These are phyloP conservation scores for Hybognathus amarus DNA, from an alignment of 2,797 vertebrate genomes.

Conservation along the genomic window DNA sequence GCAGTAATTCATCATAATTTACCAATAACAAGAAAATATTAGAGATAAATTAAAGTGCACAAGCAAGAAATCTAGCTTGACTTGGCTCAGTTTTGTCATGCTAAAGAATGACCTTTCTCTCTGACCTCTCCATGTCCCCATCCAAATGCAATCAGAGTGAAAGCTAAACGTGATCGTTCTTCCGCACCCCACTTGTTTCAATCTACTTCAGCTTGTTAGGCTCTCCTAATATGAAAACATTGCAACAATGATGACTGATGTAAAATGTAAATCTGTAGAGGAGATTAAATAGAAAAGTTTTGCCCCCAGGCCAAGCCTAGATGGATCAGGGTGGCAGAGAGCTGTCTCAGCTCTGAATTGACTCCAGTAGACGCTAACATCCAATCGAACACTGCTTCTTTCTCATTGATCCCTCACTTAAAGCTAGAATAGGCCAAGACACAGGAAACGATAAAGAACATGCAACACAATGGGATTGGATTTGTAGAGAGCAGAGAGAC, in stretches of 20 bases:
- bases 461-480: constrained; percentile 64
- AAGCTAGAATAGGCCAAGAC: constrained; percentile 68
- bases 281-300: constrained; percentile 74
- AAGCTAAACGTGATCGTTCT: constrained; percentile 16
- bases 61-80: not conserved
- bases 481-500: constrained; percentile 34
- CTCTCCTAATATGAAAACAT: constrained; percentile 53
- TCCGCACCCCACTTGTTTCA: constrained; percentile 43
- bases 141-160: constrained; percentile 46
- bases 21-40: constrained; percentile 21
- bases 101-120: constrained; percentile 28
- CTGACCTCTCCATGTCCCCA: constrained; percentile 37
- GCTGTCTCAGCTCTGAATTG: constrained; percentile 79
- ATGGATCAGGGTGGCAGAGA: constrained; percentile 60
- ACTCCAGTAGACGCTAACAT: constrained; percentile 70
- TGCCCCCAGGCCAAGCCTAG: constrained; percentile 71
- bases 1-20: not conserved
- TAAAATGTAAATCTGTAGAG: constrained; percentile 74
- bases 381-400: constrained; percentile 67
- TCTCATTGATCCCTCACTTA: constrained; percentile 73
- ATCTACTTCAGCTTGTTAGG: constrained; percentile 38
- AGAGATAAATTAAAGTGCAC: not conserved
- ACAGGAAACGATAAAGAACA: constrained; percentile 71
- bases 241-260: constrained; percentile 65
- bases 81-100: constrained; percentile 4